Conservation (phyloP, 2,888 invertebrate species). For the Dendrolimus pini region DNA sequence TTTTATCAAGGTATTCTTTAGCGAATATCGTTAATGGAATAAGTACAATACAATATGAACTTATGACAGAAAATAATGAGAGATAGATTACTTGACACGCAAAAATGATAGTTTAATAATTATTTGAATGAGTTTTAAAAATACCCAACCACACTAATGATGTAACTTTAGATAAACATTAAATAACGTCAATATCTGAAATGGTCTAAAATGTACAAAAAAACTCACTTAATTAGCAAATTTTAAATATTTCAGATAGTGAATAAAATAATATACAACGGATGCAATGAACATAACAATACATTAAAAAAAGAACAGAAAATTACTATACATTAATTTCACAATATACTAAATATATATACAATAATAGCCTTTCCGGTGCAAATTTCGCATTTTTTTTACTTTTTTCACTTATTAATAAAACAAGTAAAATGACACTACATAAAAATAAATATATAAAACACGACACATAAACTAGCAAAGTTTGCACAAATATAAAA, state of each 20-base stretch:
- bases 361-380: slow-evolving; percentile 45
- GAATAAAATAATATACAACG: slow-evolving; percentile 23
- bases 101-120: slow-evolving; percentile 42
- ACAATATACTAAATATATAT: slow-evolving; percentile 59
- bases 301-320: slow-evolving; percentile 48
- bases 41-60: slow-evolving; percentile 72
- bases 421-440: slow-evolving; percentile 70
- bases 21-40: slow-evolving; percentile 71
- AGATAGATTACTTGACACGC: slow-evolving; percentile 49
- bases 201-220: slow-evolving; percentile 14
- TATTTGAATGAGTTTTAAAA: slow-evolving; percentile 52
- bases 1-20: slow-evolving; percentile 61
- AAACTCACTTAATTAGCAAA: background rate
- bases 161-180: slow-evolving; percentile 36
- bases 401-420: slow-evolving; percentile 64
- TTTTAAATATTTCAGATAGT: slow-evolving; percentile 35
- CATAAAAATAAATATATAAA: slow-evolving; percentile 66
- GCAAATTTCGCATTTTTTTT: slow-evolving; percentile 58
- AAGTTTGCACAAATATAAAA: slow-evolving; percentile 51
- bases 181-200: slow-evolving; percentile 28
- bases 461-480: slow-evolving; percentile 66
- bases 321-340: slow-evolving; percentile 57
- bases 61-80: slow-evolving; percentile 58
- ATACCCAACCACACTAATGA: slow-evolving; percentile 61
- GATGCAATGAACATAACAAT: slow-evolving; percentile 40